These are phyloP conservation scores for Hipposideros larvatus DNA, from an alignment of 2,797 vertebrate species.

Conservation along the genomic window DNA sequence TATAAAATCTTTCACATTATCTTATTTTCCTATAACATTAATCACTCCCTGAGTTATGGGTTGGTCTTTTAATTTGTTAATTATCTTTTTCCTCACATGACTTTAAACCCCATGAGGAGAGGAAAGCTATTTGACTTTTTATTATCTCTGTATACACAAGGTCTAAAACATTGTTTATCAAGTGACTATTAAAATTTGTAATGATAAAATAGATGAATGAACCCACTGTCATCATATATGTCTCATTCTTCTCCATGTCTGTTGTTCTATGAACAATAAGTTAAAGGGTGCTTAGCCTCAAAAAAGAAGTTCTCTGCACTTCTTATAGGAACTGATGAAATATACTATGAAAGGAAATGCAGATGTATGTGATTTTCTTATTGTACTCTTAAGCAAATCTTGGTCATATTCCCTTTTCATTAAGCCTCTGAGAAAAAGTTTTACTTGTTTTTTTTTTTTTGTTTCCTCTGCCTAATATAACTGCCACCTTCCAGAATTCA, in stretches of 20 bases:
- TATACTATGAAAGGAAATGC: background rate
- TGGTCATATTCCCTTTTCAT: background rate
- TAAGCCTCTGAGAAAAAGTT: background rate
- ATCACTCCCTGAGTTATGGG: background rate
- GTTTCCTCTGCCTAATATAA: background rate
- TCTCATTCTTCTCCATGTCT: background rate
- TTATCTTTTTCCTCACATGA: background rate
- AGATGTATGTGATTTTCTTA: background rate
- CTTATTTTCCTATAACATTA: background rate
- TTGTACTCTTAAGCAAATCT: background rate
- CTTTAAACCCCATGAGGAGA: background rate
- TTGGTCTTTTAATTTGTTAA: background rate
- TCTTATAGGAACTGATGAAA: background rate
- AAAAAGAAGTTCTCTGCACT: background rate
- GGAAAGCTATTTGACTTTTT: background rate
- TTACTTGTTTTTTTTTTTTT: too few species aligned
- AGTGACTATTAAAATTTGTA: background rate
- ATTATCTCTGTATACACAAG: background rate
- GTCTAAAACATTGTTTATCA: background rate
- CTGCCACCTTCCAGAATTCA: background rate
- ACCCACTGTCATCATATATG: background rate
- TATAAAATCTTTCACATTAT: background rate
- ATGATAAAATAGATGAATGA: background rate
- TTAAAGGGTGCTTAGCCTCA: background rate
- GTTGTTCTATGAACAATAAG: background rate